phyloP scores from a whole-genome alignment of 2,888 invertebrate genomes.

The Blera fallax region DNA sequence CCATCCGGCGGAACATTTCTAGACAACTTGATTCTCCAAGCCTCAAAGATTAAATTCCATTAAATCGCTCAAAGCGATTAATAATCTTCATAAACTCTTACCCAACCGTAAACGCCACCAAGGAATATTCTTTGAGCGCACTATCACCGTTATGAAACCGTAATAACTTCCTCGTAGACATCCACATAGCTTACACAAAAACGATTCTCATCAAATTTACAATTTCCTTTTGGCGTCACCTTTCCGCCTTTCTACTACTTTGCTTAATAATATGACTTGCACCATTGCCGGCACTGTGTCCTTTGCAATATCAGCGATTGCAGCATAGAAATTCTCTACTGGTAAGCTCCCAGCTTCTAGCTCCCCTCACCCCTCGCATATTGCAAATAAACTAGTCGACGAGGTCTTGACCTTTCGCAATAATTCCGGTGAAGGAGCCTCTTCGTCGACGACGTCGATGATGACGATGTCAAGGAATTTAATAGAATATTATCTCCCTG shows the following conservation, averaged over 20 bases:
- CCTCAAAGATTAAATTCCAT: not conserved
- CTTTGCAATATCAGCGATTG: constrained; percentile 10
- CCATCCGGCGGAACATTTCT: no score
- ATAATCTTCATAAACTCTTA: not conserved
- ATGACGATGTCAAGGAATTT: constrained; percentile 46
- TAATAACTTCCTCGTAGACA: constrained; percentile 21
- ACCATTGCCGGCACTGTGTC: not conserved
- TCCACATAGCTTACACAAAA: constrained; percentile 2
- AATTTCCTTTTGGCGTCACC: constrained; percentile 39
- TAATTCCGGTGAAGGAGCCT: not conserved
- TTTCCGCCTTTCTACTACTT: not conserved
- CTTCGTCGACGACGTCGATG: not conserved
- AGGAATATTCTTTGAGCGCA: not conserved
- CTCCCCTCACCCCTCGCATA: not conserved
- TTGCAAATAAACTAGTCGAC: not conserved
- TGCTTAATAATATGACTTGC: not conserved
- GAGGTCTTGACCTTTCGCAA: constrained; percentile 25
- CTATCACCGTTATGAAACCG: not conserved
- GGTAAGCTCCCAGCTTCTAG: no score
- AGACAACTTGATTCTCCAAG: not conserved
- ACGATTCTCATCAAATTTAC: constrained; percentile 42
- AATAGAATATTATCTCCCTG: constrained; percentile 44
- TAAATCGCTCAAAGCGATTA: not conserved
- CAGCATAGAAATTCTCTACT: not conserved
- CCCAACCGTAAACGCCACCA: not conserved